Conservation (phyloP, 2,888 invertebrate genomes). For the Elegia similella region DNA sequence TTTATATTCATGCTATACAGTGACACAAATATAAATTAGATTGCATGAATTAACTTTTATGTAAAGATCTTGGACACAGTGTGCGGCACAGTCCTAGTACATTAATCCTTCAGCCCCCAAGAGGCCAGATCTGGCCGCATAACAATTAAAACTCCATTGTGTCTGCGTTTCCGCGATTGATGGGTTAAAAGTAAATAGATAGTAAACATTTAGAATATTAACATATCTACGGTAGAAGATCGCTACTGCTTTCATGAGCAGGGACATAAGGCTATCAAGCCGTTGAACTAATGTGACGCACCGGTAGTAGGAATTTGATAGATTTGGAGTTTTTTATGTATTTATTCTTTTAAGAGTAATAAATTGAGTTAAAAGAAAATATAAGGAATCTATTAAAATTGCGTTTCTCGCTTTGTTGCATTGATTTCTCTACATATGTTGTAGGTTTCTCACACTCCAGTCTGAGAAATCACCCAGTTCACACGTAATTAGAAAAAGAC, state of each 20-base stretch:
- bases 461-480: neutral
- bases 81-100: neutral
- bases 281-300: too few relatives aligned
- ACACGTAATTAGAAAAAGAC: too few relatives aligned
- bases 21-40: neutral
- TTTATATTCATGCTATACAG: too few relatives aligned
- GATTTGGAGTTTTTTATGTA: too few relatives aligned
- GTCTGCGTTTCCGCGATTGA: too few relatives aligned
- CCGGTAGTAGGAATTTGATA: too few relatives aligned
- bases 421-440: neutral
- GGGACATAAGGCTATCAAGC: neutral
- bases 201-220: constrained; percentile 2
- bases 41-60: neutral
- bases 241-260: neutral
- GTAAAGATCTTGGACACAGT: neutral
- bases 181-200: neutral
- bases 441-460: neutral
- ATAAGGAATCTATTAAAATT: neutral
- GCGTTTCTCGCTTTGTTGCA: neutral
- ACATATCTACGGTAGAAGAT: constrained; percentile 7
- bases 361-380: too few relatives aligned
- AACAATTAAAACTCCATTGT: too few relatives aligned
- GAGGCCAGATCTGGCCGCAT: too few relatives aligned
- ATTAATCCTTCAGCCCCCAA: too few relatives aligned
- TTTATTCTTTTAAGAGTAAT: too few relatives aligned